Conservation (phyloP, 1,140 invertebrate species). For the Polypedilum pembai region DNA sequence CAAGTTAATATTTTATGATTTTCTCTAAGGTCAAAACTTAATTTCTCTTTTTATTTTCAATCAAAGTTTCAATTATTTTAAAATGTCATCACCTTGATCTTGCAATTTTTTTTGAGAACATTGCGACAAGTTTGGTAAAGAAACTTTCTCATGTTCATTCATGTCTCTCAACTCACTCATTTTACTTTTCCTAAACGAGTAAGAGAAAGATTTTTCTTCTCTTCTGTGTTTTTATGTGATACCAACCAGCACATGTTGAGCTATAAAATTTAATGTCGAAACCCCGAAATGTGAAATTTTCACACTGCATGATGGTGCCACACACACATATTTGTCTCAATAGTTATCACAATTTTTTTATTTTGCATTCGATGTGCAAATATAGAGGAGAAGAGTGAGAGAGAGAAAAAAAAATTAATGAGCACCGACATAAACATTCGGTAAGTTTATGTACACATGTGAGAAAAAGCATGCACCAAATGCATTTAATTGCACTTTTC, state of each 20-base stretch:
- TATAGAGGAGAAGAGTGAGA: neutral
- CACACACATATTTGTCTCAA: neutral
- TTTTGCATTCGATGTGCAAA: no score
- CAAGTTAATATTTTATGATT: neutral
- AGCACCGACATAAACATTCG: slow-evolving; percentile 16
- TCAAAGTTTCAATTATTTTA: no score
- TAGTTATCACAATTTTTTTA: no score
- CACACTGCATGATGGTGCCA: slow-evolving; percentile 15
- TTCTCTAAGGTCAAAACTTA: no score
- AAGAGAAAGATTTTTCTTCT: no score
- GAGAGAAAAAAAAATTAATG: neutral
- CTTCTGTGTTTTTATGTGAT: neutral
- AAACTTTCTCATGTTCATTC: no score
- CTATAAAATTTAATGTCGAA: slow-evolving; percentile 19
- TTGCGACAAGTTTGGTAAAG: no score
- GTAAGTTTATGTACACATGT: neutral
- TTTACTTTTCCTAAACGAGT: no score
- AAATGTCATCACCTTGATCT: no score
- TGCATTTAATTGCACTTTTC: slow-evolving; percentile 26
- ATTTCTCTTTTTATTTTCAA: no score
- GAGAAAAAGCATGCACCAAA: slow-evolving; percentile 8
- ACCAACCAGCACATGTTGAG: slow-evolving; percentile 15
- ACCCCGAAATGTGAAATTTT: slow-evolving; percentile 11
- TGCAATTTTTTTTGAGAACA: no score
- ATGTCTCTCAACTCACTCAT: no score